Percentiles rank a stretch among this genome's conserved stretches.
phyloP scores from a whole-genome alignment of 92 coral and sea anemone genomes.

The Heliopora coerulea region DNA sequence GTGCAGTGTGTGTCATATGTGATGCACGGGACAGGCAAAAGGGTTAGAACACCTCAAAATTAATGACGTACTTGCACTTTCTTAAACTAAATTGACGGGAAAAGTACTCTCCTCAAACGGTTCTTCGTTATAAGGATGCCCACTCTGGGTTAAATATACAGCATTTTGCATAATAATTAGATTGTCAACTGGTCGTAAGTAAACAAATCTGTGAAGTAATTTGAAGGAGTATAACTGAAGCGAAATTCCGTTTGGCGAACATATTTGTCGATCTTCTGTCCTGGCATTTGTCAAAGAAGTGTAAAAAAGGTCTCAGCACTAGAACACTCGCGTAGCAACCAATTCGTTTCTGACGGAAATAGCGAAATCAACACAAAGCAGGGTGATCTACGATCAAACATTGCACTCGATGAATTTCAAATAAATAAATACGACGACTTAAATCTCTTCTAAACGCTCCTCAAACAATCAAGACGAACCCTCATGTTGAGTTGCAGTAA shows the following conservation, averaged over 20 bases:
- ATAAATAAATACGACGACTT: background rate
- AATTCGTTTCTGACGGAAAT: background rate
- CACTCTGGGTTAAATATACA: background rate
- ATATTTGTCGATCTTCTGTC: background rate
- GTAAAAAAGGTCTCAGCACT: background rate
- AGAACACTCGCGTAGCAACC: background rate
- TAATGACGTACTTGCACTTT: too few relatives aligned
- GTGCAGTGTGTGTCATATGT: too few relatives aligned
- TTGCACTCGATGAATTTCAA: background rate
- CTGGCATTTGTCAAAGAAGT: background rate
- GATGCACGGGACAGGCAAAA: too few relatives aligned
- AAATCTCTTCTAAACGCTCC: background rate
- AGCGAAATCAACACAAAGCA: too few relatives aligned
- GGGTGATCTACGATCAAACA: too few relatives aligned
- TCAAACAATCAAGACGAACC: background rate
- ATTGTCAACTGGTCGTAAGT: background rate
- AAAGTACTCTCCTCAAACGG: background rate
- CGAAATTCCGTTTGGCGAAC: background rate
- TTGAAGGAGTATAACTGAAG: background rate
- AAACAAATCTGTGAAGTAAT: background rate
- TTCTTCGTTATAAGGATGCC: background rate
- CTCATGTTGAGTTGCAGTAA: too few relatives aligned
- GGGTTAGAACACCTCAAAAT: too few relatives aligned
- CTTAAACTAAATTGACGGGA: background rate
- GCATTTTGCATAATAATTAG: background rate